Conservation (phyloP, 1,140 invertebrate species). For the Linepithema humile region DNA sequence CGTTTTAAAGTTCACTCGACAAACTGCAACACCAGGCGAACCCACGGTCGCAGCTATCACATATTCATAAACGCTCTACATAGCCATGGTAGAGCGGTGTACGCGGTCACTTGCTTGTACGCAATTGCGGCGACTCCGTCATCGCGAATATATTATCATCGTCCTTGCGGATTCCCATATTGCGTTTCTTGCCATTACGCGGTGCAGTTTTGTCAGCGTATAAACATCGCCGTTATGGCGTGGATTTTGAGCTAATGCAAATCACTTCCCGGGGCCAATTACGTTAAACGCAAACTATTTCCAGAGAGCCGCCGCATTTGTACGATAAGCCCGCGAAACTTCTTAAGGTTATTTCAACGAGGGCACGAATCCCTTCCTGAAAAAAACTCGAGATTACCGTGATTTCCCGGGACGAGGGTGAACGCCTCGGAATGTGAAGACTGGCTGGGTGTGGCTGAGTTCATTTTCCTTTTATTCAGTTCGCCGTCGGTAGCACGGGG, state of each 20-base stretch:
- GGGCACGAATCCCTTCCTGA: slow-evolving; percentile 34
- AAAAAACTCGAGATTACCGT: slow-evolving; percentile 64
- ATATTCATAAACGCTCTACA: slow-evolving; percentile 48
- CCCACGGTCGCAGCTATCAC: slow-evolving; percentile 37
- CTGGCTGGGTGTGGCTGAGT: slow-evolving; percentile 64
- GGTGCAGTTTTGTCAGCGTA: not conserved
- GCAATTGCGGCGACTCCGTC: slow-evolving; percentile 45
- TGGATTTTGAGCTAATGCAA: slow-evolving; percentile 33
- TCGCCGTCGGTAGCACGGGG: slow-evolving; percentile 40
- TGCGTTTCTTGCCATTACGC: slow-evolving; percentile 42
- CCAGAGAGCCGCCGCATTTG: slow-evolving; percentile 13
- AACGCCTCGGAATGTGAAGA: slow-evolving; percentile 62
- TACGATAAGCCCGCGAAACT: slow-evolving; percentile 54
- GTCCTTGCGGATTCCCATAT: slow-evolving; percentile 11
- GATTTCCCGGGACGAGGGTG: slow-evolving; percentile 66
- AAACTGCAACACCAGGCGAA: slow-evolving; percentile 46
- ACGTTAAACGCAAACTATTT: slow-evolving; percentile 49
- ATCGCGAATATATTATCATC: slow-evolving; percentile 41
- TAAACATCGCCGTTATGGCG: slow-evolving; percentile 30
- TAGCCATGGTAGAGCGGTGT: not conserved
- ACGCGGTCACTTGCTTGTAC: slow-evolving; percentile 46
- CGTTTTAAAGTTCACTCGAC: slow-evolving; percentile 57
- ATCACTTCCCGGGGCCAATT: slow-evolving; percentile 34
- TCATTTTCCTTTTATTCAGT: slow-evolving; percentile 73
- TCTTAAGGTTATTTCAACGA: slow-evolving; percentile 47